A percentile compares a stretch with the other conserved stretches of the same genome.
phyloP scores from a whole-genome alignment of 2,888 invertebrate species.

The Drosophila setosimentum region DNA sequence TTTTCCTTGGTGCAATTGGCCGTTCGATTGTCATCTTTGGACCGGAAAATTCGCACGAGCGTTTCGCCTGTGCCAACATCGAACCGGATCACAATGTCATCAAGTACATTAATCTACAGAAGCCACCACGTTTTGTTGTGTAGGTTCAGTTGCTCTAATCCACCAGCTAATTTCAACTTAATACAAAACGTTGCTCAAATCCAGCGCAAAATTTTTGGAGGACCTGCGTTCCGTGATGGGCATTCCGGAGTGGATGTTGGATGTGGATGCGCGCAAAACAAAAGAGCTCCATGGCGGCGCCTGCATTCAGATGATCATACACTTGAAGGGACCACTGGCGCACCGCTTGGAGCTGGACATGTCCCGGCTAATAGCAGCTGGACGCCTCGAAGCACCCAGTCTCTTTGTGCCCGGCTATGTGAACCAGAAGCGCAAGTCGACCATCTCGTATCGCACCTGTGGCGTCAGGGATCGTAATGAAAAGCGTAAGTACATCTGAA shows the following conservation, averaged over 20 bases:
- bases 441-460: constrained; percentile 91
- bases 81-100: constrained; percentile 96
- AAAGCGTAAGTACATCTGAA: constrained; percentile 85
- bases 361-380: constrained; percentile 90
- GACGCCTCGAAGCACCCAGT: constrained; percentile 90
- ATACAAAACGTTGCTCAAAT: not conserved
- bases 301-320: constrained; percentile 94
- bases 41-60: constrained; percentile 89
- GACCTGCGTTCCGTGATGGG: constrained; percentile 93
- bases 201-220: constrained; percentile 92
- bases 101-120: constrained; percentile 94
- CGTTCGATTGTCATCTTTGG: constrained; percentile 94
- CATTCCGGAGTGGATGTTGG: constrained; percentile 95
- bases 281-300: constrained; percentile 91
- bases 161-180: no score
- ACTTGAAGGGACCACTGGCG: constrained; percentile 94
- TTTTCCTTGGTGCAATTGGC: constrained; percentile 94
- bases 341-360: constrained; percentile 92
- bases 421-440: constrained; percentile 89
- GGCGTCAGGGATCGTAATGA: constrained; percentile 91
- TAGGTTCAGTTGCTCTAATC: constrained; percentile 85
- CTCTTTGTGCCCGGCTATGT: constrained; percentile 92
- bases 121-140: constrained; percentile 95
- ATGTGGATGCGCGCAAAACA: constrained; percentile 93
- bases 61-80: constrained; percentile 96